Percentiles rank a stretch among this genome's conserved stretches.
Evolutionary conservation across 2,888 invertebrate species (phyloP).

Genomic region (Brachypalpus laphriformis): DNA sequence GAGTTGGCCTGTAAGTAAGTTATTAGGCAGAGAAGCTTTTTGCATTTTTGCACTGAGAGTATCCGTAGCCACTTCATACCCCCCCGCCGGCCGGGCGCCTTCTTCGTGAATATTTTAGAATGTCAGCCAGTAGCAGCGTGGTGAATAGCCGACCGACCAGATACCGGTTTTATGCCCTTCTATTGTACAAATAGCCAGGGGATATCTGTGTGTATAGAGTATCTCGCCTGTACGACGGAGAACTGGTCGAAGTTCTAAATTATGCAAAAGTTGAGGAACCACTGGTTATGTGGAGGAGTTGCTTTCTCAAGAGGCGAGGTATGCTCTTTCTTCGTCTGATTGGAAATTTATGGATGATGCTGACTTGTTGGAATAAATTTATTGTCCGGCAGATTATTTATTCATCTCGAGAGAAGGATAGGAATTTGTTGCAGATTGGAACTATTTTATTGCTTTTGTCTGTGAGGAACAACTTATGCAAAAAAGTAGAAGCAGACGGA

Average conservation of each 20-base stretch:
- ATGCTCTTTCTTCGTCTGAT: background rate
- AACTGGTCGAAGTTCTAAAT: slow-evolving; percentile 54
- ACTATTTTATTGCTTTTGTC: slow-evolving; percentile 10
- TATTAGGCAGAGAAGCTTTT: slow-evolving; percentile 19
- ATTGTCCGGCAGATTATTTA: background rate
- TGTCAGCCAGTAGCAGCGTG: slow-evolving; percentile 7
- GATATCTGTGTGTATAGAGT: slow-evolving; percentile 4
- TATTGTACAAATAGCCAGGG: background rate
- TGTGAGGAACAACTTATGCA: background rate
- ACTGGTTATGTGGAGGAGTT: slow-evolving; percentile 53
- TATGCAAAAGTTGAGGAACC: slow-evolving; percentile 62
- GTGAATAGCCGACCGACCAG: slow-evolving; percentile 30
- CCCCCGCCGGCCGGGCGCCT: background rate
- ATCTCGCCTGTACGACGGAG: background rate
- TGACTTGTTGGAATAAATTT: slow-evolving; percentile 6
- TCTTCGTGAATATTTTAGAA: slow-evolving; percentile 14
- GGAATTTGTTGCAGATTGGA: background rate
- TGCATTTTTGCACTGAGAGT: slow-evolving; percentile 11
- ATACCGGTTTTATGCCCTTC: slow-evolving; percentile 58
- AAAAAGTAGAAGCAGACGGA: background rate
- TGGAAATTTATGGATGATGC: slow-evolving; percentile 6
- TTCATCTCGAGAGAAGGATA: background rate
- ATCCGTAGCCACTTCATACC: background rate
- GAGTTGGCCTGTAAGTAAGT: slow-evolving; percentile 38
- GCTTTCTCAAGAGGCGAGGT: background rate